Percentiles rank a stretch among this genome's conserved stretches.
Conservation (phyloP, 1,140 invertebrate species). For the Mactra quadrangularis region DNA sequence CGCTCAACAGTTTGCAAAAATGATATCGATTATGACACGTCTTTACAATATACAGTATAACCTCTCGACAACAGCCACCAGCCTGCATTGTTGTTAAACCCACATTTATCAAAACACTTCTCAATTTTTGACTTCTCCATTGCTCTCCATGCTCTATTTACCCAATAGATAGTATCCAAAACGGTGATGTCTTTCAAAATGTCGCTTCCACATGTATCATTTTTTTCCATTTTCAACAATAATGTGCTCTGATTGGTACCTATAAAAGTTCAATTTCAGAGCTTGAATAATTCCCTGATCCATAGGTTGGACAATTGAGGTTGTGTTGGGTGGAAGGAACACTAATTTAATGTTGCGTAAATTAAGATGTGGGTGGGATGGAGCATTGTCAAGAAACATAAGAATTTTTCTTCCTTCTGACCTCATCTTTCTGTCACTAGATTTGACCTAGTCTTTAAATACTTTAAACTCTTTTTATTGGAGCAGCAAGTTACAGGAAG, state of each 20-base stretch:
- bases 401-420: constrained; percentile 59
- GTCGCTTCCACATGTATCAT: background rate
- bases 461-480: constrained; percentile 80
- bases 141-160: constrained; percentile 1
- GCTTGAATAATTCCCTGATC: constrained; percentile 58
- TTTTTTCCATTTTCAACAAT: background rate
- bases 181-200: background rate
- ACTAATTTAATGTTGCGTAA: constrained; percentile 79
- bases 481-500: constrained; percentile 70
- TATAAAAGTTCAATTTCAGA: constrained; percentile 44
- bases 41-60: too few relatives aligned
- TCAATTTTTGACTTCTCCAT: background rate
- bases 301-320: constrained; percentile 34
- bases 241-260: background rate
- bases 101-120: background rate
- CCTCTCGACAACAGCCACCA: too few relatives aligned
- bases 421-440: constrained; percentile 64
- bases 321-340: constrained; percentile 80
- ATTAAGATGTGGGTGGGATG: constrained; percentile 57
- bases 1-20: too few relatives aligned
- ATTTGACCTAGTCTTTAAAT: constrained; percentile 73
- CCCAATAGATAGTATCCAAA: constrained; percentile 11
- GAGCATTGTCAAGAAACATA: constrained; percentile 66
- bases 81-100: too few relatives aligned
- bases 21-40: too few relatives aligned